Conservation (phyloP, 2,797 vertebrate species). For the Halcyon chelicuti region DNA sequence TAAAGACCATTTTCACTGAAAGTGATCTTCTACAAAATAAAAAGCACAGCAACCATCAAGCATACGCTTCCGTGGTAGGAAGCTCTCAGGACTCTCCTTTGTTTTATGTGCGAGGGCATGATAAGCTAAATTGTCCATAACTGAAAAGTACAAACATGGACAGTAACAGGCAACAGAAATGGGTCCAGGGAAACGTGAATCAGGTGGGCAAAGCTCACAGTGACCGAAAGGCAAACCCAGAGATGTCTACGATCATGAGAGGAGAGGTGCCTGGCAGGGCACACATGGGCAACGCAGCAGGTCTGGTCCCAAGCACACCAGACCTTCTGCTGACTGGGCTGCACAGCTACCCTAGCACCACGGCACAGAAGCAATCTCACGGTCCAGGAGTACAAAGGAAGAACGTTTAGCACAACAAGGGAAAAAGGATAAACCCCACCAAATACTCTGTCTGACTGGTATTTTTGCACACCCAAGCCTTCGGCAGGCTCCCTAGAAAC, state of each 20-base stretch:
- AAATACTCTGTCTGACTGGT: background rate
- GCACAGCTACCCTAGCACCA: background rate
- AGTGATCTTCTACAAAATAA: background rate
- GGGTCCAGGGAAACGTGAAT: background rate
- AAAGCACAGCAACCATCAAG: background rate
- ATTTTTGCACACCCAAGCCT: background rate
- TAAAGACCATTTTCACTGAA: background rate
- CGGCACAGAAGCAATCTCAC: background rate
- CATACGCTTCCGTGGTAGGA: background rate
- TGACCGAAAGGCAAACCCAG: background rate
- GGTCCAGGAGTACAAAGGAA: background rate
- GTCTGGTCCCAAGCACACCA: background rate
- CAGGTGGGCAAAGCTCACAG: background rate
- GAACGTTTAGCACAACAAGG: background rate
- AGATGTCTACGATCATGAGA: fast-evolving
- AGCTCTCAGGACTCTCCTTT: background rate
- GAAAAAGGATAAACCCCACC: background rate
- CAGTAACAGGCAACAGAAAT: background rate
- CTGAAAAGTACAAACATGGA: background rate
- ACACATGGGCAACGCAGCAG: fast-evolving
- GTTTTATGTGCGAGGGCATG: background rate
- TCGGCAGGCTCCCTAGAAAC: background rate
- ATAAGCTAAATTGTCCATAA: background rate
- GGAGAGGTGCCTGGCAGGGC: background rate
- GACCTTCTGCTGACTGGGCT: background rate